Evolutionary conservation across 2,113 vertebrate genomes (phyloP).

Genomic region (Vicugna pacos): DNA sequence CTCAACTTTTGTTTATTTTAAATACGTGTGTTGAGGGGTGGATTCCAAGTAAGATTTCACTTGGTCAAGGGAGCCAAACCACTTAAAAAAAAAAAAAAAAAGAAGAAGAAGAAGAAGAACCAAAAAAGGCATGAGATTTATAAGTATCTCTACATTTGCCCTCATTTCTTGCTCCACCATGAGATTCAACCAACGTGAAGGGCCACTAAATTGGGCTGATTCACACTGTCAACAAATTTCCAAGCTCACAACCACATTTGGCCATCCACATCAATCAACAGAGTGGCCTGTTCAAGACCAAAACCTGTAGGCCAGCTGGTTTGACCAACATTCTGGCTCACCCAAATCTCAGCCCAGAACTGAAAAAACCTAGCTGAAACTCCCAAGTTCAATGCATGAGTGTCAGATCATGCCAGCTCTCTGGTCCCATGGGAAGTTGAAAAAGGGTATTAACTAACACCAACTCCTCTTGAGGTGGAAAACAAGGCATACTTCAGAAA

Average conservation of each 20-base stretch:
- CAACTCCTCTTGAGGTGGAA: background rate
- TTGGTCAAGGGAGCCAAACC: conserved; percentile 50
- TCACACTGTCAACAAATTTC: conserved; percentile 57
- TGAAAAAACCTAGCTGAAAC: background rate
- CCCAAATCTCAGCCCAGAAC: background rate
- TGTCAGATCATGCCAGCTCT: background rate
- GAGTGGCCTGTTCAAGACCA: background rate
- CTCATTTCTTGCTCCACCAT: conserved; percentile 31
- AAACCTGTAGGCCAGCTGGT: conserved; percentile 21
- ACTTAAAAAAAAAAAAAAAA: conserved; percentile 35
- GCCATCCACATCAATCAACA: conserved; percentile 58
- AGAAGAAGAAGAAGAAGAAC: background rate
- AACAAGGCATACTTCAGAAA: background rate
- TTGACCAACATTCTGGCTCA: conserved; percentile 21
- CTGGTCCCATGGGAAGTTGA: background rate
- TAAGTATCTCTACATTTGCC: conserved; percentile 22
- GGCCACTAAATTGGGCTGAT: conserved; percentile 28
- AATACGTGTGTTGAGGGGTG: background rate
- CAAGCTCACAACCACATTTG: conserved; percentile 29
- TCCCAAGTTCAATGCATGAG: background rate
- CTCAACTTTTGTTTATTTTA: conserved; percentile 62
- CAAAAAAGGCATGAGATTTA: conserved; percentile 56
- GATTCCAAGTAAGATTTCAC: conserved; percentile 5
- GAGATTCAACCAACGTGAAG: conserved; percentile 43
- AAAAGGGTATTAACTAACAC: background rate